phyloP scores from a whole-genome alignment of 2,113 vertebrate genomes.

The Dendrocopos noguchii region DNA sequence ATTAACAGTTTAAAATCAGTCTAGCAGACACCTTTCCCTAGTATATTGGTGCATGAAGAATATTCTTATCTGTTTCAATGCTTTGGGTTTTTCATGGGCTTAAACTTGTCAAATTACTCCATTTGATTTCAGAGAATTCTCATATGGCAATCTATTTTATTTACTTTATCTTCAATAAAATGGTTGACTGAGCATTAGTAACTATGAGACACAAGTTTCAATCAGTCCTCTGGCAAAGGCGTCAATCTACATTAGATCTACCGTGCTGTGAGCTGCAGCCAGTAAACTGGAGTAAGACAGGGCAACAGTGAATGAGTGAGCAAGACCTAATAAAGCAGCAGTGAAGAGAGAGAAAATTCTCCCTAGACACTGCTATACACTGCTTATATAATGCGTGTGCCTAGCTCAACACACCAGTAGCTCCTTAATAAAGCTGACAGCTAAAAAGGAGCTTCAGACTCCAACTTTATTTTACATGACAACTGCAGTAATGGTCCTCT shows the following conservation, averaged over 20 bases:
- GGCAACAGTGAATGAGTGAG: slow-evolving; percentile 54
- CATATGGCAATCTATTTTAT: slow-evolving; percentile 92
- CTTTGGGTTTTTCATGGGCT: slow-evolving; percentile 70
- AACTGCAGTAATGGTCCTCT: slow-evolving; percentile 77
- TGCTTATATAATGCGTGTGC: slow-evolving; percentile 79
- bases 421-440: slow-evolving; percentile 82
- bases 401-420: slow-evolving; percentile 76
- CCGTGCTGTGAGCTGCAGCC: slow-evolving; percentile 66
- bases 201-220: slow-evolving; percentile 91
- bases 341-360: slow-evolving; percentile 70
- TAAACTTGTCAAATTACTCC: slow-evolving; percentile 86
- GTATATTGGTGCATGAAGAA: slow-evolving; percentile 61
- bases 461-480: slow-evolving; percentile 85
- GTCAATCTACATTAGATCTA: slow-evolving; percentile 84
- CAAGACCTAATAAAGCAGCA: slow-evolving; percentile 52
- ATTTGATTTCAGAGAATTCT: slow-evolving; percentile 90
- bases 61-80: slow-evolving; percentile 70
- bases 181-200: slow-evolving; percentile 93
- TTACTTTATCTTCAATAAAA: slow-evolving; percentile 98
- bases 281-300: slow-evolving; percentile 64
- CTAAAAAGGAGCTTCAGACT: slow-evolving; percentile 76
- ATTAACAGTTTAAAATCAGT: slow-evolving; percentile 33
- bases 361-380: slow-evolving; percentile 68
- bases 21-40: slow-evolving; percentile 18
- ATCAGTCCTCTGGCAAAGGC: slow-evolving; percentile 82